These are phyloP conservation scores for Anoplius nigerrimus DNA, from an alignment of 2,888 invertebrate genomes.

Conservation along the genomic window DNA sequence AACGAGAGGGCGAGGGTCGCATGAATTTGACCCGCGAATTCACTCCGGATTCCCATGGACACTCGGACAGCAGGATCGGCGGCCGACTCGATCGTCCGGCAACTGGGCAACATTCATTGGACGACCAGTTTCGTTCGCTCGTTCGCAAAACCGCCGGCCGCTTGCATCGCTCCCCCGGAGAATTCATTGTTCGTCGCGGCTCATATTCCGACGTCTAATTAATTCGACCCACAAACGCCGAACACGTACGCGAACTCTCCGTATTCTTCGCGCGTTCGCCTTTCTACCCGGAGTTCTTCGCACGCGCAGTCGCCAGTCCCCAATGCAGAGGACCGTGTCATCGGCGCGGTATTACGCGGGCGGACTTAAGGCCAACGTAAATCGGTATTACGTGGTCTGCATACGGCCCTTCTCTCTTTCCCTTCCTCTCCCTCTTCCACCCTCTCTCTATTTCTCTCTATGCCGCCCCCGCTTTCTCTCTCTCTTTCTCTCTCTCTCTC, in stretches of 20 bases:
- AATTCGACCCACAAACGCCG: too few species aligned
- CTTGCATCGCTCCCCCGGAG: conserved; percentile 7
- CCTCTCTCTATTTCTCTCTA: neutral
- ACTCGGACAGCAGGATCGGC: too few species aligned
- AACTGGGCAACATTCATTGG: conserved; percentile 38
- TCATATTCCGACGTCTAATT: neutral
- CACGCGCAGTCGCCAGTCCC: conserved; percentile 1
- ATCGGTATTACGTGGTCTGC: conserved; percentile 31
- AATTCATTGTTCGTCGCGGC: neutral
- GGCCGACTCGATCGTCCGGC: conserved; percentile 35
- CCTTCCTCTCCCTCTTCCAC: conserved; percentile 4
- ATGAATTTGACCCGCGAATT: conserved; percentile 20
- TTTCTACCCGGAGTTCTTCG: conserved; percentile 1
- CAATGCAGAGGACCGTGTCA: conserved; percentile 3
- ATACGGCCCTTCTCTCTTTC: conserved; percentile 3
- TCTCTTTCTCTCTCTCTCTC: neutral
- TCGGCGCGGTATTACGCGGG: conserved; percentile 2
- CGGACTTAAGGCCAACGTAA: conserved; percentile 36
- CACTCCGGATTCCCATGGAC: conserved; percentile 43
- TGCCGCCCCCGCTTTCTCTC: neutral
- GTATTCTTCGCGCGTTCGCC: neutral
- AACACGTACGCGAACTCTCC: neutral
- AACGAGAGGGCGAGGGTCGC: conserved; percentile 37
- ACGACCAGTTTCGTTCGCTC: conserved; percentile 32
- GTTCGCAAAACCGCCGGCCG: conserved; percentile 24